These are phyloP conservation scores for Ectemnius cavifrons DNA, from an alignment of 2,888 invertebrate genomes.

Conservation along the genomic window DNA sequence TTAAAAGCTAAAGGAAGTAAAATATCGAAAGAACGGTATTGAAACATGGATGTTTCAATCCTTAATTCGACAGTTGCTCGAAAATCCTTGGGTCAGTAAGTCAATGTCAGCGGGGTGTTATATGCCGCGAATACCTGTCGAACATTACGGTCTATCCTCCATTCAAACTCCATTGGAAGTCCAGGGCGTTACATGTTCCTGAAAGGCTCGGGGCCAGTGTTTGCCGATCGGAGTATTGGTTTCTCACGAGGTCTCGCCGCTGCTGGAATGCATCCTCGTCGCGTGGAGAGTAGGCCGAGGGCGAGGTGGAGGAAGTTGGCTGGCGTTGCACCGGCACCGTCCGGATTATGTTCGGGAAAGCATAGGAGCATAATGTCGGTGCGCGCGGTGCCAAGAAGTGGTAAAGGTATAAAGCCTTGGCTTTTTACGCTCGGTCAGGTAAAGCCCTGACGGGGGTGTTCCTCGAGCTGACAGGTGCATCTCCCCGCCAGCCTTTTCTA, in stretches of 20 bases:
- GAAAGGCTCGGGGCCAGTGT: no score
- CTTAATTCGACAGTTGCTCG: no score
- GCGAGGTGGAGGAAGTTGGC: constrained; percentile 43
- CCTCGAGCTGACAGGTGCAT: constrained; percentile 70
- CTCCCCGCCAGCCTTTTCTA: constrained; percentile 49
- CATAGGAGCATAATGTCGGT: constrained; percentile 4
- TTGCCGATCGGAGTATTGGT: constrained; percentile 10
- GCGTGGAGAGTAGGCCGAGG: constrained; percentile 3
- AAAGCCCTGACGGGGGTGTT: constrained; percentile 68
- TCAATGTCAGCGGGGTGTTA: no score
- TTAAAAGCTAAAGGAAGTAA: no score
- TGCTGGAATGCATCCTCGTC: constrained; percentile 30
- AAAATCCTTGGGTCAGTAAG: no score
- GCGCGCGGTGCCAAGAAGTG: constrained; percentile 36
- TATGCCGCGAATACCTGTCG: no score
- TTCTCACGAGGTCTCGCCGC: constrained; percentile 36
- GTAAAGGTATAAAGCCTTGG: constrained; percentile 55
- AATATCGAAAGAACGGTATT: no score
- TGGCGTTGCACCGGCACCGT: constrained; percentile 13
- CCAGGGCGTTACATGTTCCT: no score
- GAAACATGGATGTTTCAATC: no score
- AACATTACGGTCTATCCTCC: no score
- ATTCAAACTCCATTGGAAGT: no score
- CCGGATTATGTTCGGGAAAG: constrained; percentile 60
- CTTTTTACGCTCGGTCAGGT: constrained; percentile 68